Evolutionary conservation across 2,888 invertebrate species (phyloP).

Genomic region (Liopterus haemorrhoidalis): DNA sequence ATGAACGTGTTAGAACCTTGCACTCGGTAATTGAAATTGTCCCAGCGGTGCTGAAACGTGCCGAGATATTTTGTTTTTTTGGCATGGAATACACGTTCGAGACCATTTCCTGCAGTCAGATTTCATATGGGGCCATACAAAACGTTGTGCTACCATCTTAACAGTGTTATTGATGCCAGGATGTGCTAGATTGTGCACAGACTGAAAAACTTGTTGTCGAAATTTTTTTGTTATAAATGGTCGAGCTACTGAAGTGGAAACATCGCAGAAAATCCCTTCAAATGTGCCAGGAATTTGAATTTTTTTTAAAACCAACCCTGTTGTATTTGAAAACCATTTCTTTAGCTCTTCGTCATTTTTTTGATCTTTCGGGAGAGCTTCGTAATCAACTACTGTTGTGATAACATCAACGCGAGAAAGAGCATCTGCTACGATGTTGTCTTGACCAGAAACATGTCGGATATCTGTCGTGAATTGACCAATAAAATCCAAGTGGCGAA

Average conservation of each 20-base stretch:
- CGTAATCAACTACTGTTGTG: conserved; percentile 18
- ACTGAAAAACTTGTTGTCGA: conserved; percentile 20
- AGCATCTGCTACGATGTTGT: conserved; percentile 40
- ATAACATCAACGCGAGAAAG: conserved; percentile 31
- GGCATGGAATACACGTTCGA: conserved; percentile 36
- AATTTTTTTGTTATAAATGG: conserved; percentile 21
- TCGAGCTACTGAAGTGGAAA: conserved; percentile 8
- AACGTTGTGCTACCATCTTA: conserved; percentile 36
- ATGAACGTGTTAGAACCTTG: conserved; percentile 37
- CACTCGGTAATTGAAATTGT: conserved; percentile 29
- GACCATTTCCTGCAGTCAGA: conserved; percentile 38
- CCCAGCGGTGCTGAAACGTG: conserved; percentile 35
- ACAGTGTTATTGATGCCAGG: conserved; percentile 31
- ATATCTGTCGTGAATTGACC: conserved; percentile 40
- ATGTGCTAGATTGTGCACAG: conserved; percentile 33
- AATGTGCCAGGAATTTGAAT: background rate
- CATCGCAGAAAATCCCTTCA: conserved; percentile 1
- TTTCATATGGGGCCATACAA: conserved; percentile 40
- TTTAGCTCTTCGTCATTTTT: conserved; percentile 36
- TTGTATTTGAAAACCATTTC: too few relatives aligned
- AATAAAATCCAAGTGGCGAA: conserved; percentile 38
- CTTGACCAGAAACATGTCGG: conserved; percentile 35
- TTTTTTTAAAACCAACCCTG: background rate
- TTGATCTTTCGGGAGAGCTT: conserved; percentile 22
- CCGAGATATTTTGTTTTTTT: conserved; percentile 37